A percentile compares a stretch with the other conserved stretches of the same genome.
Conservation (phyloP, 2,797 vertebrate species). For the Argyrosomus regius region DNA sequence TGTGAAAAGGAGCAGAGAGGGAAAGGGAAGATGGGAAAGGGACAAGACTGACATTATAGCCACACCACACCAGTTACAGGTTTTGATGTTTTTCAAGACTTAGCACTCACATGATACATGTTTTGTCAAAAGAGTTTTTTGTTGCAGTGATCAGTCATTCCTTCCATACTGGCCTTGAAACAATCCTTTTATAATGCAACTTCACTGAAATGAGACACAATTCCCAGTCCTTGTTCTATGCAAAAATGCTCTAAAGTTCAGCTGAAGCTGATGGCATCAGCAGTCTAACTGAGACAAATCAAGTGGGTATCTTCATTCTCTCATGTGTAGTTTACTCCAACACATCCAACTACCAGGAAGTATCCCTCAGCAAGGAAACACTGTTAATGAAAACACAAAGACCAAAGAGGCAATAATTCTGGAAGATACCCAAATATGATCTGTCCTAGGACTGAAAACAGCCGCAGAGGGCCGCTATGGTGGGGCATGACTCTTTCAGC, state of each 20-base stretch:
- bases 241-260: background rate
- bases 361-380: background rate
- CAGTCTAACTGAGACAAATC: background rate
- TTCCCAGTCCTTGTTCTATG: background rate
- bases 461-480: too few species aligned
- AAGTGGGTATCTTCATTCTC: background rate
- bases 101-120: background rate
- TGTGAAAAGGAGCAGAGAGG: constrained; percentile 61
- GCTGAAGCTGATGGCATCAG: background rate
- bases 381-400: background rate
- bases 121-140: background rate
- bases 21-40: constrained; percentile 32
- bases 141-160: background rate
- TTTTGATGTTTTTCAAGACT: background rate
- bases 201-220: background rate
- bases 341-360: background rate
- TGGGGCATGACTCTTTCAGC: background rate
- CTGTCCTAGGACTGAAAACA: background rate
- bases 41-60: constrained; percentile 48
- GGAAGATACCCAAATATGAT: background rate
- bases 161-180: background rate
- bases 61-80: constrained; percentile 57
- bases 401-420: background rate
- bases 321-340: background rate
- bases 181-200: background rate